Evolutionary conservation across 2,888 invertebrate genomes (phyloP).

Genomic region (Andrena marginata): DNA sequence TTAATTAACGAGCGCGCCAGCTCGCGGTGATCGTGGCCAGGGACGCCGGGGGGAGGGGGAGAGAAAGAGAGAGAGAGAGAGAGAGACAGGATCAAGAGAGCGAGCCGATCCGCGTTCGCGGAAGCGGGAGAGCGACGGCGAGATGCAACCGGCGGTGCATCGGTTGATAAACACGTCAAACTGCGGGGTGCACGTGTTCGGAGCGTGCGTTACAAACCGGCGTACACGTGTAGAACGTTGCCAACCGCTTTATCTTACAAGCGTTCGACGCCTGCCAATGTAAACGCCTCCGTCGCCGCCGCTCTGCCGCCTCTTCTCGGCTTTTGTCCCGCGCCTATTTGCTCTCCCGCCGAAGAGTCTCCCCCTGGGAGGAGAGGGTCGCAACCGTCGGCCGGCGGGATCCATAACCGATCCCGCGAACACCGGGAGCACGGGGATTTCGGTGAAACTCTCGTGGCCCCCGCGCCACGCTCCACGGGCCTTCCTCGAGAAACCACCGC

Average conservation of each 20-base stretch:
- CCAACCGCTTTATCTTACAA: conserved; percentile 76
- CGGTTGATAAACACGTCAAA: conserved; percentile 75
- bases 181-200: conserved; percentile 72
- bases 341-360: conserved; percentile 27
- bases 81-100: not conserved
- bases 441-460: conserved; percentile 21
- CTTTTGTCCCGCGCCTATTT: conserved; percentile 46
- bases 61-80: not conserved
- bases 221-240: conserved; percentile 74
- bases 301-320: conserved; percentile 40
- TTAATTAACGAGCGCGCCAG: conserved; percentile 73
- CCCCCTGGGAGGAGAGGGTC: conserved; percentile 9
- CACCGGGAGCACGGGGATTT: conserved; percentile 4
- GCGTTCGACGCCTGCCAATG: conserved; percentile 76
- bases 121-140: conserved; percentile 33
- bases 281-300: conserved; percentile 68
- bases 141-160: conserved; percentile 45
- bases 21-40: conserved; percentile 46
- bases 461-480: conserved; percentile 19
- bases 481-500: not conserved
- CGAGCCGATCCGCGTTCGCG: conserved; percentile 24
- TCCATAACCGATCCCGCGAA: conserved; percentile 9
- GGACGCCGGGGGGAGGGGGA: conserved; percentile 10
- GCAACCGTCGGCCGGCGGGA: not conserved
- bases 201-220: conserved; percentile 70